Percentiles rank a stretch among this genome's conserved stretches.
These are phyloP conservation scores for Rhincodon typus DNA, from an alignment of 2,797 vertebrate species.

Conservation along the genomic window DNA sequence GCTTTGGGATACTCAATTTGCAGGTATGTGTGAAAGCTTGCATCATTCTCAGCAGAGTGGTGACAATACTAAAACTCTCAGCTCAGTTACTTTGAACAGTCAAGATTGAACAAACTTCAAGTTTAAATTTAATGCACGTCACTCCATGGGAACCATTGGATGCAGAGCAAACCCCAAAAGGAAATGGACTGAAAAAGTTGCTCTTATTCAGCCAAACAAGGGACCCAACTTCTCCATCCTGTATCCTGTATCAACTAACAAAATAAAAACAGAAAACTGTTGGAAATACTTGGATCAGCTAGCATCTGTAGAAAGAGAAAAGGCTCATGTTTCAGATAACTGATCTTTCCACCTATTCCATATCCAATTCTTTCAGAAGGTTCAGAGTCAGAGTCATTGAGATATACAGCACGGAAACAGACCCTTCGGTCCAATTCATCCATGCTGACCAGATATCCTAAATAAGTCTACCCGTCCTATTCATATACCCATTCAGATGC, in stretches of 20 bases:
- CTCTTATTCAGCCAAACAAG: not conserved
- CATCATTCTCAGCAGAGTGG: not conserved
- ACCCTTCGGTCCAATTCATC: no score
- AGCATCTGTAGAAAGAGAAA: not conserved
- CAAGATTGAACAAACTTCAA: not conserved
- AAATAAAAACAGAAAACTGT: not conserved
- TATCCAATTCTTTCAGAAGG: not conserved
- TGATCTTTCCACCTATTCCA: not conserved
- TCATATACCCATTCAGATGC: no score
- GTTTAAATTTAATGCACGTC: not conserved
- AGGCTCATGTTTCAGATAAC: not conserved
- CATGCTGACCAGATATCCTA: no score
- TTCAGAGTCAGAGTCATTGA: no score
- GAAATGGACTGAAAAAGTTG: not conserved
- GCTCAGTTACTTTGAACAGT: not conserved
- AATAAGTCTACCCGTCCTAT: no score
- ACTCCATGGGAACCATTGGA: not conserved
- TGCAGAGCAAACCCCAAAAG: not conserved
- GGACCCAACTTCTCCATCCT: not conserved
- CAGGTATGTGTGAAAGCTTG: not conserved
- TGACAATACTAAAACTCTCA: not conserved
- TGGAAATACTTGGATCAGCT: not conserved
- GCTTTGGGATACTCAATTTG: slow-evolving; percentile 33
- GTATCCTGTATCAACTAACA: not conserved
- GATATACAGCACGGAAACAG: no score